phyloP scores from a whole-genome alignment of 2,113 vertebrate genomes.

The Rhinopomastus cyanomelas region DNA sequence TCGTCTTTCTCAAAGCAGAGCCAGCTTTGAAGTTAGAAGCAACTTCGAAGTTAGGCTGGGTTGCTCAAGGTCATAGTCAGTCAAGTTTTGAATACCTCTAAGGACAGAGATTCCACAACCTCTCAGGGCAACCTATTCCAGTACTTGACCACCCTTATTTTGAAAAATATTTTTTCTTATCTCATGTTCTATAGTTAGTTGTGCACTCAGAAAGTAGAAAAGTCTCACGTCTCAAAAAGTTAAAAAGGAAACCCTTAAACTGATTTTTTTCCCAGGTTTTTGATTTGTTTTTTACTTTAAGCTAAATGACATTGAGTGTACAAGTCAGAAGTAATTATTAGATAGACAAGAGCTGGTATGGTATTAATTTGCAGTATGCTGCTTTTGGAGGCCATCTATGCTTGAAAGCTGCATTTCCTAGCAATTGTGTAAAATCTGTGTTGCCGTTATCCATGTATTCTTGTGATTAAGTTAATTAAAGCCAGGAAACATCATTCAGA shows the following conservation, averaged over 20 bases:
- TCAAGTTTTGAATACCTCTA: slow-evolving; percentile 25
- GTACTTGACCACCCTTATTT: slow-evolving; percentile 25
- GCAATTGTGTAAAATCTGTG: not conserved
- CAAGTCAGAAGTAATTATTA: not conserved
- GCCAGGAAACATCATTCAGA: not conserved
- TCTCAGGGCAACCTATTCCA: not conserved
- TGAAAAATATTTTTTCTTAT: not conserved
- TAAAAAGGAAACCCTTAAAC: not conserved
- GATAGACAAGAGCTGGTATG: not conserved
- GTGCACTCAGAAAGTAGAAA: not conserved
- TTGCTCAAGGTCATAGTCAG: slow-evolving; percentile 59
- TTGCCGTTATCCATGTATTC: not conserved
- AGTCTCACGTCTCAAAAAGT: not conserved
- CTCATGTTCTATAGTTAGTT: not conserved
- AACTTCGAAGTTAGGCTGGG: slow-evolving; percentile 53
- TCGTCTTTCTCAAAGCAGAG: slow-evolving; percentile 44
- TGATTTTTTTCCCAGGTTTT: not conserved
- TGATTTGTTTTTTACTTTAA: not conserved
- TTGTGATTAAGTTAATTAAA: not conserved
- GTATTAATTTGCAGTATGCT: not conserved
- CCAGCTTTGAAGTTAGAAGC: slow-evolving; percentile 56
- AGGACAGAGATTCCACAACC: slow-evolving; percentile 23
- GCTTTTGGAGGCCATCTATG: not conserved
- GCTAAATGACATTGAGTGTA: not conserved
- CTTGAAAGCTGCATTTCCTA: not conserved